Conservation (phyloP, 2,888 invertebrate species). For the Drosophila testacea region DNA sequence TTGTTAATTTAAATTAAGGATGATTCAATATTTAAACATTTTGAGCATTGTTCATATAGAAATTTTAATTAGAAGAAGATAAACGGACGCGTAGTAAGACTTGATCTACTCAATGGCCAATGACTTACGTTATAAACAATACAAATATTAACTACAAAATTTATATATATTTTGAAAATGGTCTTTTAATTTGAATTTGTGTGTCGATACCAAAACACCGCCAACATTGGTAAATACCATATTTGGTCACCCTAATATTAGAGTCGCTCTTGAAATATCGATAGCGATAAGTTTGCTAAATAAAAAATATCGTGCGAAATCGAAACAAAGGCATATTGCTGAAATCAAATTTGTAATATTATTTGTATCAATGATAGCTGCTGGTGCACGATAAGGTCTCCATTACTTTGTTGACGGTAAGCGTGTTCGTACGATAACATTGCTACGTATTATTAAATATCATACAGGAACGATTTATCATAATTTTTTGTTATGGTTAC, state of each 20-base stretch:
- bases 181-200: neutral
- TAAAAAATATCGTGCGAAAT: conserved; percentile 10
- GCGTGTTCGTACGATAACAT: neutral
- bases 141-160: conserved; percentile 25
- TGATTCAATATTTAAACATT: conserved; percentile 55
- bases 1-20: conserved; percentile 67
- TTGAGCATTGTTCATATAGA: conserved; percentile 59
- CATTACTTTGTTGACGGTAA: conserved; percentile 33
- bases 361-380: neutral
- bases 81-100: conserved; percentile 16
- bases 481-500: neutral
- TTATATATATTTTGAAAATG: neutral
- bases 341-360: conserved; percentile 29
- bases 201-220: neutral
- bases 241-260: conserved; percentile 24
- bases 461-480: neutral
- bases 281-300: conserved; percentile 13
- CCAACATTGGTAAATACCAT: too few relatives aligned
- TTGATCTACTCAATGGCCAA: conserved; percentile 40
- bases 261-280: conserved; percentile 12
- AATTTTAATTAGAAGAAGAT: conserved; percentile 41
- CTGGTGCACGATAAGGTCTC: conserved; percentile 12
- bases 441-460: neutral
- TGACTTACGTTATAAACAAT: conserved; percentile 38
- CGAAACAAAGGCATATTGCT: conserved; percentile 45